Evolutionary conservation across 2,113 vertebrate species (phyloP).

Genomic region (Tychaedon coryphoeus): DNA sequence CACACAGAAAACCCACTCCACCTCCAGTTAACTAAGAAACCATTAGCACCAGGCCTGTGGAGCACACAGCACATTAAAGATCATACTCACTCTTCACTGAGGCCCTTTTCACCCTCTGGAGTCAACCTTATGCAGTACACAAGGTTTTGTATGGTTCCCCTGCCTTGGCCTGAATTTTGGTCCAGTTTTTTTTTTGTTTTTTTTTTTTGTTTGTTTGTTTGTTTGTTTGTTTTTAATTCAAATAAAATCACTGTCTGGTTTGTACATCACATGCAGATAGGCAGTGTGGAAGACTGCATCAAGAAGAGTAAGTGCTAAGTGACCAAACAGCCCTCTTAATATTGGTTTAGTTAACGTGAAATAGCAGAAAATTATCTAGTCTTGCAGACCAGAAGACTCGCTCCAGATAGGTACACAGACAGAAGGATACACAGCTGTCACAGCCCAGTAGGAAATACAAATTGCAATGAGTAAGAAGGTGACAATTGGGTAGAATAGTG

Average conservation of each 20-base stretch:
- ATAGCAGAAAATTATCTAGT: background rate
- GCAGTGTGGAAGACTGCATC: background rate
- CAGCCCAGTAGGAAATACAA: constrained; percentile 91
- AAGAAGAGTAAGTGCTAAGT: background rate
- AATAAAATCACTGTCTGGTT: background rate
- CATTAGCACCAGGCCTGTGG: background rate
- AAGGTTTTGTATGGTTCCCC: background rate
- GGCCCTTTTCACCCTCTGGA: background rate
- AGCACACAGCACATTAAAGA: background rate
- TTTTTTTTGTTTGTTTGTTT: background rate
- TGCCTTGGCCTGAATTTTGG: background rate
- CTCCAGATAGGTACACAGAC: background rate
- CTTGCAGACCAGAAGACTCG: background rate
- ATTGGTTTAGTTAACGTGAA: background rate
- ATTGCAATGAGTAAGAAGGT: constrained; percentile 90
- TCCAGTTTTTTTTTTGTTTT: background rate
- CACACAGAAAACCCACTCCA: background rate
- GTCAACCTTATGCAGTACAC: background rate
- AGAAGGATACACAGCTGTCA: constrained; percentile 94
- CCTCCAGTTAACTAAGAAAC: background rate
- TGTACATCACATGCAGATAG: background rate
- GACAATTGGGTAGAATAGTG: constrained; percentile 89
- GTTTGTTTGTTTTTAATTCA: background rate
- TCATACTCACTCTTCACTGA: background rate
- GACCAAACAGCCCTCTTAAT: background rate